Conservation (phyloP, 2,888 invertebrate genomes). For the Tridacna crocea region DNA sequence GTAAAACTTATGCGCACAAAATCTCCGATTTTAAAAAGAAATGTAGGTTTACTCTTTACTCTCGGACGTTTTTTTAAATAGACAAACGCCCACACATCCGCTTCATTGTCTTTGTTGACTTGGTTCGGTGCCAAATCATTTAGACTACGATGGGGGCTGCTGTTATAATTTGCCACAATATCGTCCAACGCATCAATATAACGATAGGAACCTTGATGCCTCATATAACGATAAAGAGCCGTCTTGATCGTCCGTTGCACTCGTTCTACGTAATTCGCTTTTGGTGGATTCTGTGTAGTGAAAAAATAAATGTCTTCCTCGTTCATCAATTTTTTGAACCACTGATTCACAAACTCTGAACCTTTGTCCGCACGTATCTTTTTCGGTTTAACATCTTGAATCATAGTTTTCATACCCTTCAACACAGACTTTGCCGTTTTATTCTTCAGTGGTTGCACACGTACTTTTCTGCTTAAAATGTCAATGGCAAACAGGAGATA, state of each 20-base stretch:
- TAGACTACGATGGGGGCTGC: constrained; percentile 35
- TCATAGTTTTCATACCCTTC: constrained; percentile 33
- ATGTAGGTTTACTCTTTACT: constrained; percentile 22
- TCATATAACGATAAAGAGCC: constrained; percentile 9
- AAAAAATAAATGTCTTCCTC: constrained; percentile 35
- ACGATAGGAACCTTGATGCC: constrained; percentile 27
- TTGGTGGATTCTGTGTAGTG: constrained; percentile 32
- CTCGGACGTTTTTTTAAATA: constrained; percentile 31
- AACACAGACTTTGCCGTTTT: constrained; percentile 36
- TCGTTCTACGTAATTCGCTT: constrained; percentile 30
- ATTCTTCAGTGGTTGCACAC: constrained; percentile 46
- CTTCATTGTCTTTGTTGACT: constrained; percentile 37
- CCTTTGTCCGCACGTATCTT: constrained; percentile 36
- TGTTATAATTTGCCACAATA: constrained; percentile 26
- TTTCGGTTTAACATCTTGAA: constrained; percentile 27
- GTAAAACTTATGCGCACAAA: constrained; percentile 36
- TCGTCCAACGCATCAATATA: constrained; percentile 14
- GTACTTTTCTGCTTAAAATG: constrained; percentile 47
- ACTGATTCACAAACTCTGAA: constrained; percentile 35
- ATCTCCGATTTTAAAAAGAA: constrained; percentile 31
- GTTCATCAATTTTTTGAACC: constrained; percentile 29
- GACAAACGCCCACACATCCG: constrained; percentile 44
- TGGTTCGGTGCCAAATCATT: constrained; percentile 35
- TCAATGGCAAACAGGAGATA: constrained; percentile 50
- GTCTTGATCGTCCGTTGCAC: constrained; percentile 34